These are phyloP conservation scores for Antheraea pernyi DNA, from an alignment of 1,140 invertebrate species.

Conservation along the genomic window DNA sequence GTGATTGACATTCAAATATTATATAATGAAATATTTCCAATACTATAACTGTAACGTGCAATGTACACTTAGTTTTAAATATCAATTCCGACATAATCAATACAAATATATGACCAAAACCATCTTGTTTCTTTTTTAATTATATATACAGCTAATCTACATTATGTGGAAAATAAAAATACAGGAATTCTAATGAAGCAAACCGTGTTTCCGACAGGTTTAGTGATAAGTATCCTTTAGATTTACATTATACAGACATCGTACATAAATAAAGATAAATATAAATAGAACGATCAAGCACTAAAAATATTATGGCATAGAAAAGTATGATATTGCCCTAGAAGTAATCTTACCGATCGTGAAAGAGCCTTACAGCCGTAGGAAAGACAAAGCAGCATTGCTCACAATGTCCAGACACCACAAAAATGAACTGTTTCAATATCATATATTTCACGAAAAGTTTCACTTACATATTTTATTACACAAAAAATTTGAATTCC, in stretches of 20 bases:
- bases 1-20: no score
- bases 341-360: conserved; percentile 19
- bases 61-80: no score
- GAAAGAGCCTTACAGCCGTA: conserved; percentile 19
- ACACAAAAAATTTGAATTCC: conserved; percentile 15
- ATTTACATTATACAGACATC: neutral
- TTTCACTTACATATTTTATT: conserved; percentile 18
- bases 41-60: no score
- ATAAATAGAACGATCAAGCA: neutral
- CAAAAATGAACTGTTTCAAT: conserved; percentile 27
- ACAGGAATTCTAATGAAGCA: neutral
- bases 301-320: neutral
- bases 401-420: conserved; percentile 29
- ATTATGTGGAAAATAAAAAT: neutral
- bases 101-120: no score
- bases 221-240: neutral
- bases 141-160: neutral
- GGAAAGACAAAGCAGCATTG: conserved; percentile 36
- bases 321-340: neutral
- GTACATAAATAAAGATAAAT: neutral
- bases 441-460: conserved; percentile 22
- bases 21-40: no score
- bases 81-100: no score
- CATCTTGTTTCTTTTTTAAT: no score
- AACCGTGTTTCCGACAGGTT: neutral